These are phyloP conservation scores for Habropoda laboriosa DNA, from an alignment of 1,140 invertebrate species.

Conservation along the genomic window DNA sequence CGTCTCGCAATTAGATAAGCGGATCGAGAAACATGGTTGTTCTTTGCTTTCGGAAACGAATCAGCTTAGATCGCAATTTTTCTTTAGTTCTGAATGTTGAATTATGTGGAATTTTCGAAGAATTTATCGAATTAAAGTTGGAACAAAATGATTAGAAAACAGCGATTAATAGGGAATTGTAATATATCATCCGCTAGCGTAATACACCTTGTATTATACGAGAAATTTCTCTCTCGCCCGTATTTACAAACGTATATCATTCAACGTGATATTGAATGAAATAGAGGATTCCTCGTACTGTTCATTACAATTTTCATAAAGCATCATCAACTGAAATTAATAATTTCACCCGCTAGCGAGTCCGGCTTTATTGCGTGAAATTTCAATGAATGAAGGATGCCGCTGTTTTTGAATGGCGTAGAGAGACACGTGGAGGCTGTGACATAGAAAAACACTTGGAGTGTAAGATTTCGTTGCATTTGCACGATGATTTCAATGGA, in stretches of 20 bases:
- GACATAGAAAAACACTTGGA: neutral
- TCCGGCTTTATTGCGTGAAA: neutral
- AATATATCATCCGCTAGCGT: too few relatives aligned
- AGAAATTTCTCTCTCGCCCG: neutral
- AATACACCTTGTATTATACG: neutral
- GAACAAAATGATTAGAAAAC: too few relatives aligned
- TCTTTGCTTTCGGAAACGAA: neutral
- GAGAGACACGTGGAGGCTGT: too few relatives aligned
- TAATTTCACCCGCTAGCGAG: too few relatives aligned
- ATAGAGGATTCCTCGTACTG: too few relatives aligned
- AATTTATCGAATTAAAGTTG: too few relatives aligned
- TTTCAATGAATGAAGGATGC: neutral
- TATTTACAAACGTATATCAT: neutral
- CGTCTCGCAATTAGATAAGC: neutral
- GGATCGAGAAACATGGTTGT: too few relatives aligned
- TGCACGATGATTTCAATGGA: neutral
- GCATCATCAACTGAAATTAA: neutral
- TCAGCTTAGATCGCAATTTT: neutral
- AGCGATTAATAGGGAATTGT: too few relatives aligned
- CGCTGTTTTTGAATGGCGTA: neutral
- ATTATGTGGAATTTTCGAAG: too few relatives aligned
- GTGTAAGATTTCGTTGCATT: neutral
- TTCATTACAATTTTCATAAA: neutral
- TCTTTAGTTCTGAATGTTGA: too few relatives aligned
- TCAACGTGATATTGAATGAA: neutral